phyloP scores from a whole-genome alignment of 2,888 invertebrate species.

The Thecocarcelia acutangulata region DNA sequence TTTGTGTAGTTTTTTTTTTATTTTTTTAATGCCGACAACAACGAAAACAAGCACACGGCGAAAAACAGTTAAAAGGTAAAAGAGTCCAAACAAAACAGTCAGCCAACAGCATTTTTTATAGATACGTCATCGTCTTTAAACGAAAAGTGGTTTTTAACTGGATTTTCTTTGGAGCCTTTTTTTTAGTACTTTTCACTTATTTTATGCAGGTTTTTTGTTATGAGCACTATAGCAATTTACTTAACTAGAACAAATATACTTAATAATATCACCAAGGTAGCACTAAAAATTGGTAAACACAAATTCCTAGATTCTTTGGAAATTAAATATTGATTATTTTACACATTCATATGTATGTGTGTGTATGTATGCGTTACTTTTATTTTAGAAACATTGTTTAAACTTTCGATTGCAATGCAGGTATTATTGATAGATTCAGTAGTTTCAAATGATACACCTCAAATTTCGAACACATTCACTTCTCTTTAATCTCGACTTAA shows the following conservation, averaged over 20 bases:
- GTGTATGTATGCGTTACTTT: not conserved
- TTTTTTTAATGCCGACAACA: slow-evolving; percentile 38
- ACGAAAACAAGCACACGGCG: slow-evolving; percentile 38
- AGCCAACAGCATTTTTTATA: slow-evolving; percentile 46
- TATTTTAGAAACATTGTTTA: slow-evolving; percentile 10
- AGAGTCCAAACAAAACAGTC: slow-evolving; percentile 45
- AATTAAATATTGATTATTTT: slow-evolving; percentile 43
- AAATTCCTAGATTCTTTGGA: slow-evolving; percentile 10
- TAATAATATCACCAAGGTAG: slow-evolving; percentile 66
- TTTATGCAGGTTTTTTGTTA: slow-evolving; percentile 25
- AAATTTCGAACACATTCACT: slow-evolving; percentile 44
- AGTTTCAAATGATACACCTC: slow-evolving; percentile 49
- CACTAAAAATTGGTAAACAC: slow-evolving; percentile 39
- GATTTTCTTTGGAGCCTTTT: slow-evolving; percentile 2
- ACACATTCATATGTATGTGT: not conserved
- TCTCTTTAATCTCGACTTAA: slow-evolving; percentile 50
- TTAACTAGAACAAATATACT: slow-evolving; percentile 26
- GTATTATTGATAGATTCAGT: slow-evolving; percentile 36
- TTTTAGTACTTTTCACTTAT: not conserved
- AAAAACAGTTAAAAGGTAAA: slow-evolving; percentile 61
- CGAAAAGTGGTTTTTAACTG: slow-evolving; percentile 53
- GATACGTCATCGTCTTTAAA: slow-evolving; percentile 66
- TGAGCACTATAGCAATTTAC: slow-evolving; percentile 28
- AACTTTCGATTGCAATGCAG: slow-evolving; percentile 64
- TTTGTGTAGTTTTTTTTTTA: slow-evolving; percentile 19